Evolutionary conservation across 1,140 invertebrate genomes (phyloP).

Genomic region (Drosophila pseudoobscura): DNA sequence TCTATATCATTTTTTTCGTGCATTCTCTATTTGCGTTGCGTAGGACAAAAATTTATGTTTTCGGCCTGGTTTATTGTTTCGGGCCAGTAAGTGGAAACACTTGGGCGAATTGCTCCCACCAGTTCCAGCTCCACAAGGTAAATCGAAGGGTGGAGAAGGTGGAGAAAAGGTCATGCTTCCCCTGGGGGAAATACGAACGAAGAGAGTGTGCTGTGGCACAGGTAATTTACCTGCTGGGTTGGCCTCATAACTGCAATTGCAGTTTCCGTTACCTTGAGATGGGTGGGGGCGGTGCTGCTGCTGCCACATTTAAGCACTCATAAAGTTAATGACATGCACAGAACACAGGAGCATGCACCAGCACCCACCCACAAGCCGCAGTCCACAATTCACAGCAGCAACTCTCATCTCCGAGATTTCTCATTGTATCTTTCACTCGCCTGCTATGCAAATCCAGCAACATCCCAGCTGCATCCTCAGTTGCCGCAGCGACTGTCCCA

Average conservation of each 20-base stretch:
- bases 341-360: conserved; percentile 13
- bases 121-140: conserved; percentile 22
- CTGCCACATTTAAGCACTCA: conserved; percentile 71
- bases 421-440: conserved; percentile 7
- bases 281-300: not conserved
- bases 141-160: conserved; percentile 32
- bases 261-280: conserved; percentile 72
- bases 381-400: not conserved
- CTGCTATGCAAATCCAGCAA: conserved; percentile 10
- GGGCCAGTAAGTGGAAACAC: conserved; percentile 75
- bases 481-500: conserved; percentile 44
- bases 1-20: not conserved
- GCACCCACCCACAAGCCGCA: not conserved
- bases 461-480: conserved; percentile 22
- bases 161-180: not conserved
- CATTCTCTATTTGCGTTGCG: conserved; percentile 49
- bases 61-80: conserved; percentile 67
- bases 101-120: conserved; percentile 66
- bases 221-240: conserved; percentile 49
- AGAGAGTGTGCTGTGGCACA: conserved; percentile 32
- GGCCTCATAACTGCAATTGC: conserved; percentile 56
- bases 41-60: conserved; percentile 68
- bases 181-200: not conserved
- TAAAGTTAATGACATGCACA: conserved; percentile 81
- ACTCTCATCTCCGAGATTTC: conserved; percentile 13